A percentile compares a stretch with the other conserved stretches of the same genome.
Conservation (phyloP, 2,113 vertebrate species). For the Neolamprologus longior region DNA sequence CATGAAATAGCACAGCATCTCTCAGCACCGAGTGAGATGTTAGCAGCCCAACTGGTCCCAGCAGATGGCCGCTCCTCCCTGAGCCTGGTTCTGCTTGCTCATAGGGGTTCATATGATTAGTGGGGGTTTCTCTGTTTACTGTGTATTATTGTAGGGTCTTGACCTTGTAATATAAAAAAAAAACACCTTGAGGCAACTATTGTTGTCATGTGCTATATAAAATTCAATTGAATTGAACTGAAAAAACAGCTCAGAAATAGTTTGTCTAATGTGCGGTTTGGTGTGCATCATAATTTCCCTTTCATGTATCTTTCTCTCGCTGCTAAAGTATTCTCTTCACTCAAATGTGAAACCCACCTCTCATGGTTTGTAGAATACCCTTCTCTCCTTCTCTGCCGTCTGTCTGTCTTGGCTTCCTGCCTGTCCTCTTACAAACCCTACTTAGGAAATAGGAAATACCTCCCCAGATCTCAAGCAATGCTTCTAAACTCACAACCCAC, state of each 20-base stretch:
- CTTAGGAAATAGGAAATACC: background rate
- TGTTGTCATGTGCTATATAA: background rate
- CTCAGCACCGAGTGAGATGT: background rate
- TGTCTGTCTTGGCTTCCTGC: too few species aligned
- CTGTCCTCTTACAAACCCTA: too few species aligned
- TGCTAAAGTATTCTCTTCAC: background rate
- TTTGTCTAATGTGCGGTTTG: background rate
- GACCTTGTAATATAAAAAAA: background rate
- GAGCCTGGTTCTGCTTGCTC: too few species aligned
- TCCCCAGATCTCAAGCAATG: background rate
- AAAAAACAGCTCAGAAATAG: background rate
- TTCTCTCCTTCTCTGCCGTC: too few species aligned
- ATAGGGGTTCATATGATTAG: background rate
- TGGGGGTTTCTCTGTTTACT: background rate
- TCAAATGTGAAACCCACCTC: background rate
- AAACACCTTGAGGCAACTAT: background rate
- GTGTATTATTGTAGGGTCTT: background rate
- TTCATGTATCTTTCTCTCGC: background rate
- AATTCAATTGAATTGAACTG: background rate
- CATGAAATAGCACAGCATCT: background rate
- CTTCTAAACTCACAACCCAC: background rate
- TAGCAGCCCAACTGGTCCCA: background rate
- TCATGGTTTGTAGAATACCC: background rate
- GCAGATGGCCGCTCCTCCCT: background rate
- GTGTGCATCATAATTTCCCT: fast-evolving